A percentile compares a stretch with the other conserved stretches of the same genome.
Conservation (phyloP, 2,797 vertebrate genomes). For the Sphenopsis melanotis region DNA sequence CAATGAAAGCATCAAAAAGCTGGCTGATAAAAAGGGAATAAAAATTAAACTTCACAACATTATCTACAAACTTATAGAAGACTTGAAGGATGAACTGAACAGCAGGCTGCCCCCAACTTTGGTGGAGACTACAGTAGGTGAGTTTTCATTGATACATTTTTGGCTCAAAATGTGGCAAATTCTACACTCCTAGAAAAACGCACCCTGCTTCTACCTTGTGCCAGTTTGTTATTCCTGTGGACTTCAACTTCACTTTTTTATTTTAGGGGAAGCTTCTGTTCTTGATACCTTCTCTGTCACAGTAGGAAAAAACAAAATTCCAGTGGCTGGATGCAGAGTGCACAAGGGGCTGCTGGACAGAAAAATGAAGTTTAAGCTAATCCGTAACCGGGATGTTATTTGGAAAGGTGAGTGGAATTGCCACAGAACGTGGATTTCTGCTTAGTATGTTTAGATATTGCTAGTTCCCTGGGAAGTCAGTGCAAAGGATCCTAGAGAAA, state of each 20-base stretch:
- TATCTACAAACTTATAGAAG: slow-evolving; percentile 90
- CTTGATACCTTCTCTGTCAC: slow-evolving; percentile 83
- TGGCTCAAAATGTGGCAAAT: not conserved
- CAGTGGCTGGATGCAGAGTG: slow-evolving; percentile 91
- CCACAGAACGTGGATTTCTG: fast-evolving
- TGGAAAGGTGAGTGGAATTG: slow-evolving; percentile 86
- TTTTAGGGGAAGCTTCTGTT: slow-evolving; percentile 84
- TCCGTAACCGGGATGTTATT: slow-evolving; percentile 74
- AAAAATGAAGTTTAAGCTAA: slow-evolving; percentile 82
- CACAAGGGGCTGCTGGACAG: slow-evolving; percentile 88
- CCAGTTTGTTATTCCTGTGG: not conserved
- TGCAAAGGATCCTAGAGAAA: fast-evolving
- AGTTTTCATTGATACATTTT: not conserved
- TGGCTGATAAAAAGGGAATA: slow-evolving; percentile 80
- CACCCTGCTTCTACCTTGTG: not conserved
- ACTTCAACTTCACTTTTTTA: not conserved
- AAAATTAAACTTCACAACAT: slow-evolving; percentile 83
- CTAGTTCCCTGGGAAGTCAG: not conserved
- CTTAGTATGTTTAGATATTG: not conserved
- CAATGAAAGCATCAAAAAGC: slow-evolving; percentile 75
- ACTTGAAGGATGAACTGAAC: slow-evolving; percentile 86
- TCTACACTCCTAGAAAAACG: not conserved
- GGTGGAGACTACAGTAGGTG: slow-evolving; percentile 79
- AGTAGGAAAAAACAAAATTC: slow-evolving; percentile 86
- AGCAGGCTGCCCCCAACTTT: slow-evolving; percentile 71